Evolutionary conservation across 1,140 invertebrate species (phyloP).

Genomic region (Saccostrea cuccullata): DNA sequence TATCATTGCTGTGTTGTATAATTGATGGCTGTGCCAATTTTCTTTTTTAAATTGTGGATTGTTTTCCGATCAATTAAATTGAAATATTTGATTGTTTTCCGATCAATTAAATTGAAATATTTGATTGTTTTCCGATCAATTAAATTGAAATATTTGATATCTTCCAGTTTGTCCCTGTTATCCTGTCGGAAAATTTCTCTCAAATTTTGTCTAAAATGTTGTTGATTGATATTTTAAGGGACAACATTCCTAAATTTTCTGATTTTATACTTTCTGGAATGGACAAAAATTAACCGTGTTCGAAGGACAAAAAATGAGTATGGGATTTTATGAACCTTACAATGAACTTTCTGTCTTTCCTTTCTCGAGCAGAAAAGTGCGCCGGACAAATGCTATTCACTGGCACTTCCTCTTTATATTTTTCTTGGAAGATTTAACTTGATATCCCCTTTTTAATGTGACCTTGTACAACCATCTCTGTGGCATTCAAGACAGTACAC

Average conservation of each 20-base stretch:
- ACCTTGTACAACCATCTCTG: neutral
- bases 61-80: too few relatives aligned
- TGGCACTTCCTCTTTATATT: slow-evolving; percentile 20
- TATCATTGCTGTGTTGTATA: slow-evolving; percentile 2
- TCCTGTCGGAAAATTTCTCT: slow-evolving; percentile 20
- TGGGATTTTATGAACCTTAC: slow-evolving; percentile 42
- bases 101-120: slow-evolving; percentile 26
- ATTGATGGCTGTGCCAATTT: too few relatives aligned
- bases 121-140: slow-evolving; percentile 20
- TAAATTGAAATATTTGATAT: slow-evolving; percentile 37
- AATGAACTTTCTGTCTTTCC: neutral
- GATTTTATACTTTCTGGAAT: slow-evolving; percentile 13
- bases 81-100: neutral
- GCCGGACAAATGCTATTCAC: slow-evolving; percentile 11
- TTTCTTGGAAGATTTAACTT: neutral
- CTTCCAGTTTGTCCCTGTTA: neutral
- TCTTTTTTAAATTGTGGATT: too few relatives aligned
- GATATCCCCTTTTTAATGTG: neutral
- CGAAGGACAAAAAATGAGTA: slow-evolving; percentile 42
- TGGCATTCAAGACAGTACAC: slow-evolving; percentile 13
- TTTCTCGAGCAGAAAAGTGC: neutral
- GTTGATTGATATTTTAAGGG: slow-evolving; percentile 33
- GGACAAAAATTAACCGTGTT: slow-evolving; percentile 32
- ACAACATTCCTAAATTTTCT: slow-evolving; percentile 20
- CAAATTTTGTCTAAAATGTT: slow-evolving; percentile 30